Evolutionary conservation across 2,888 invertebrate genomes (phyloP).

Genomic region (Erynnis tages): DNA sequence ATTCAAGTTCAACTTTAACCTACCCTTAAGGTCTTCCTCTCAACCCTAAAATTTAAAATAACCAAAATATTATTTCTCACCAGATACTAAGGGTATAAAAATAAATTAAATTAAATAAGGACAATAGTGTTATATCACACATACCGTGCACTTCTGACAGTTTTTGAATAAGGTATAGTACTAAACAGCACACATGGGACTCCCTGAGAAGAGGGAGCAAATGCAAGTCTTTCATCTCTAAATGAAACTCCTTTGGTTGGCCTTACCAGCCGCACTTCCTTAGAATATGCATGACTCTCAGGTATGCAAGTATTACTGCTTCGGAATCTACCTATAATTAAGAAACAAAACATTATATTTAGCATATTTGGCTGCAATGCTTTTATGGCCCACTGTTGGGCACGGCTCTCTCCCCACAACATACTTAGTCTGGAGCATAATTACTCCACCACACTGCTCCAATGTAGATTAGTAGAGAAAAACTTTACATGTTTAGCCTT

Average conservation of each 20-base stretch:
- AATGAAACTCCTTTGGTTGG: slow-evolving; percentile 85
- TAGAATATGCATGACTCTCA: slow-evolving; percentile 77
- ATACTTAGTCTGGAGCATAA: too few relatives aligned
- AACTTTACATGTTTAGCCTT: too few relatives aligned
- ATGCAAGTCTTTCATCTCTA: slow-evolving; percentile 90
- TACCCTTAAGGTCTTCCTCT: too few relatives aligned
- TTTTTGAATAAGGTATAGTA: slow-evolving; percentile 90
- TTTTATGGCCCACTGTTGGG: neutral
- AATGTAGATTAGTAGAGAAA: too few relatives aligned
- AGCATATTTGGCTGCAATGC: neutral
- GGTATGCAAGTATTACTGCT: slow-evolving; percentile 77
- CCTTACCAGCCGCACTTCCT: slow-evolving; percentile 82
- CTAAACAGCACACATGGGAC: slow-evolving; percentile 94
- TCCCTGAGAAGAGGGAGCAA: slow-evolving; percentile 88
- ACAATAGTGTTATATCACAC: slow-evolving; percentile 30
- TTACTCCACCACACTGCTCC: too few relatives aligned
- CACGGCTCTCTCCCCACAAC: too few relatives aligned
- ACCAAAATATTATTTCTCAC: too few relatives aligned
- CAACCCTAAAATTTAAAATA: too few relatives aligned
- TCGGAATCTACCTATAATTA: slow-evolving; percentile 69
- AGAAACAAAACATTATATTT: neutral
- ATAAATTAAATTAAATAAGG: too few relatives aligned
- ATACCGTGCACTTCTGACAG: slow-evolving; percentile 81
- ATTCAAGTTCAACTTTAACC: too few relatives aligned
- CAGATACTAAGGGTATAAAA: too few relatives aligned